Base-by-base conservation (phyloP, 1,140 invertebrate genomes). In the Drusus annulatus region DNA sequence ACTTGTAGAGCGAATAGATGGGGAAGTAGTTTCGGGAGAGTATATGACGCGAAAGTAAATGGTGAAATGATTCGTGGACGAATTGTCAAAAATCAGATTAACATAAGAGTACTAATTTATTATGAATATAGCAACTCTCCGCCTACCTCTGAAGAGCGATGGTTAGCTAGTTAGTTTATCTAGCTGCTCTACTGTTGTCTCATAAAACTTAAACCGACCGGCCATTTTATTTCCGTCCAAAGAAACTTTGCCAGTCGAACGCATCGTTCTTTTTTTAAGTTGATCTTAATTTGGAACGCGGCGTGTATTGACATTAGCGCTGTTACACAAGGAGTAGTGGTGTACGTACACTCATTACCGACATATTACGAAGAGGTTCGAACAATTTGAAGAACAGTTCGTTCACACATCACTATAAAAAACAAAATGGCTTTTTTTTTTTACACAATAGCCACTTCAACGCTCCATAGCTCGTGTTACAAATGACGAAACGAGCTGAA, bases 291-390 rank as follows among this genome's bases (percentile, higher is more conserved):
- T 68, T 45, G 31, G 63, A 68, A 68, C 63, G 63, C 63, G 31
- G 63, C 63, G 31, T 68, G 63, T 68, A 68, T 68, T 68, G 63
- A 68, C 63, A 68, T 68, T 68, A 68, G 63, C 15, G 31, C 63
- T 17, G 63, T 68, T 68, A 68, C 63, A 68, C 63, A 68, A 68
- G 63, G 10, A 45, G 36, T 45, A 45, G 36, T 63, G 15, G n/a
- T 23, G 60, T 10, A 63, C 23, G 60, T 10, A 63, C 23, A 28
- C 60, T 63, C 23, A 25, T 63, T 21, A 25, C 60, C 60, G 23
- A 25, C 23, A 25, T 16, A 19, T 56, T 56, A 0, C n/a, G 8
- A 56, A 17, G 19, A 5, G n/a, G n/a, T n/a, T 56, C 54, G n/a
- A 56, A 56, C 13, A 45, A 45, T 45, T 45, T 45, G 7, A 45